Percentiles rank a stretch among this genome's conserved stretches.
Evolutionary conservation across 2,888 invertebrate genomes (phyloP).

Genomic region (Microplitis deprimator): DNA sequence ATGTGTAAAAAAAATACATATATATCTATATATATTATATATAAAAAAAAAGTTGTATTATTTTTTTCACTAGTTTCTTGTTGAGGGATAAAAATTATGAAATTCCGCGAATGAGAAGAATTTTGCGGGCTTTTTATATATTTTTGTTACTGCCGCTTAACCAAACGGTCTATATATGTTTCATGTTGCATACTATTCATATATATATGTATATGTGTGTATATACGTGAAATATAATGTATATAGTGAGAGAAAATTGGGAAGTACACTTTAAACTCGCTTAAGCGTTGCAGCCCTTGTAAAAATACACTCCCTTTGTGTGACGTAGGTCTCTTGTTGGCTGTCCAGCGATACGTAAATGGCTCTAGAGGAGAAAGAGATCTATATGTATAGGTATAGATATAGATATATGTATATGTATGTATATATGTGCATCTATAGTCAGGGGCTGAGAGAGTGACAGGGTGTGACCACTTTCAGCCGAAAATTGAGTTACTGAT

Average conservation of each 20-base stretch:
- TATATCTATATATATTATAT: no score
- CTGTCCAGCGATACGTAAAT: constrained; percentile 50
- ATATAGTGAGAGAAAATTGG: constrained; percentile 25
- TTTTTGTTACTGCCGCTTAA: constrained; percentile 19
- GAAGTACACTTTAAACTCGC: constrained; percentile 35
- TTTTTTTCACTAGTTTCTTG: constrained; percentile 1
- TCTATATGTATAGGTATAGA: neutral
- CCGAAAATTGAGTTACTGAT: constrained; percentile 54
- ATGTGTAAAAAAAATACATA: no score
- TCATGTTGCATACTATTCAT: neutral
- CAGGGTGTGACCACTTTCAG: constrained; percentile 53
- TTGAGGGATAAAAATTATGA: constrained; percentile 30
- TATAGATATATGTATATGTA: neutral
- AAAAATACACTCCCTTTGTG: constrained; percentile 54
- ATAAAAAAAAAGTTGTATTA: constrained; percentile 2
- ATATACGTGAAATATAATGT: constrained; percentile 23
- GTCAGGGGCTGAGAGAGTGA: constrained; percentile 34
- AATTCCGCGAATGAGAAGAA: constrained; percentile 34
- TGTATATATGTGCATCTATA: constrained; percentile 36
- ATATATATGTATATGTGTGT: neutral
- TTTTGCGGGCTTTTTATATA: constrained; percentile 25
- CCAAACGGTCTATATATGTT: neutral
- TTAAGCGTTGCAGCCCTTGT: constrained; percentile 44
- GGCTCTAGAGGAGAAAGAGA: constrained; percentile 41
- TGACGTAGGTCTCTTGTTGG: constrained; percentile 43